Evolutionary conservation across 2,113 vertebrate species (phyloP).

Genomic region (Sander vitreus): DNA sequence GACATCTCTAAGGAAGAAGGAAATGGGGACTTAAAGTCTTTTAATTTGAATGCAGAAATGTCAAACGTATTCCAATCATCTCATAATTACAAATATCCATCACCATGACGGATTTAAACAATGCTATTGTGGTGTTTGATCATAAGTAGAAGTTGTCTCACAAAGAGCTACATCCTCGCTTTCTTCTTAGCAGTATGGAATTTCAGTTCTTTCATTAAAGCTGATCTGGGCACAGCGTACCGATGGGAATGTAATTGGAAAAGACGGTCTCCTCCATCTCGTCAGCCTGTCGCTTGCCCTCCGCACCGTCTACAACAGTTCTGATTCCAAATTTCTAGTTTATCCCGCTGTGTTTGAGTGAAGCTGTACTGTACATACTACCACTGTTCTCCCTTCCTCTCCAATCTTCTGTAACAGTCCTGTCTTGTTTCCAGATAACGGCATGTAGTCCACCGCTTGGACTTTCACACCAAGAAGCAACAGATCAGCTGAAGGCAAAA

Average conservation of each 20-base stretch:
- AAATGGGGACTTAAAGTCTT: neutral
- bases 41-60: neutral
- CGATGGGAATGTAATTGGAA: conserved; percentile 2
- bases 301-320: neutral
- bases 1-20: neutral
- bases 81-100: neutral
- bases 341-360: conserved; percentile 4
- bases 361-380: conserved; percentile 8
- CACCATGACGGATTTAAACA: neutral
- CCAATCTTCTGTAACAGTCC: conserved; percentile 8
- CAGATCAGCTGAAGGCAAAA: conserved; percentile 55
- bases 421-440: neutral
- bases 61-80: conserved; percentile 24
- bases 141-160: neutral
- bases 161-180: neutral
- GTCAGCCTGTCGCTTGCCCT: conserved; percentile 4
- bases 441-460: conserved; percentile 8
- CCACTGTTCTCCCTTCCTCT: neutral
- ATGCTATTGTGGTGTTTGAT: conserved; percentile 8
- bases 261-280: conserved; percentile 25
- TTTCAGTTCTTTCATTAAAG: conserved; percentile 20
- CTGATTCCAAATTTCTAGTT: conserved; percentile 29
- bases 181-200: neutral
- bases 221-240: neutral
- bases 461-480: conserved; percentile 9